phyloP scores from a whole-genome alignment of 2,113 vertebrate species.

The Salvator merianae region DNA sequence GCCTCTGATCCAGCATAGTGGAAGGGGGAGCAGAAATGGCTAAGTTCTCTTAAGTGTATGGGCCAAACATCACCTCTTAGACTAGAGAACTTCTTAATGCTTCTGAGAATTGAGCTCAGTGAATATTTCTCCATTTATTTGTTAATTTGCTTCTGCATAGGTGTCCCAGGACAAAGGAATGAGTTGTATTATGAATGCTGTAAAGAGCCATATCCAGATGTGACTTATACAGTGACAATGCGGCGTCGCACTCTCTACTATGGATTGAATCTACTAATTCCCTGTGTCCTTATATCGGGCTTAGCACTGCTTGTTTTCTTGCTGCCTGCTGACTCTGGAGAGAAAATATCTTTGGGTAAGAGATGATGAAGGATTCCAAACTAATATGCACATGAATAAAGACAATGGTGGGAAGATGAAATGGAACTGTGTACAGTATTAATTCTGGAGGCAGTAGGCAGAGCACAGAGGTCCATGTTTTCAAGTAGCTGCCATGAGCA shows the following conservation, averaged over 20 bases:
- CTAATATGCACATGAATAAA: no score
- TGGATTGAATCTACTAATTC: constrained; percentile 89
- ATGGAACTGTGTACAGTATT: neutral
- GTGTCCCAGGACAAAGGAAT: constrained; percentile 87
- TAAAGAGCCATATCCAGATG: constrained; percentile 90
- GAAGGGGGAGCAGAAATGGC: no score
- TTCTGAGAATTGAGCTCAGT: neutral
- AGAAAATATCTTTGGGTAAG: constrained; percentile 82
- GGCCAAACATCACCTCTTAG: no score
- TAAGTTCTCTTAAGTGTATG: no score
- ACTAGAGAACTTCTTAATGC: neutral
- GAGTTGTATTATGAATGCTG: constrained; percentile 91
- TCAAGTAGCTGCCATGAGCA: no score
- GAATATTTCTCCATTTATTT: neutral
- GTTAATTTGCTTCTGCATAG: constrained; percentile 54
- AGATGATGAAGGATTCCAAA: neutral
- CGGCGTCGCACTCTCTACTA: constrained; percentile 88
- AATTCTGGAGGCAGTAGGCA: no score
- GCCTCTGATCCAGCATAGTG: no score
- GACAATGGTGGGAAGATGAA: no score
- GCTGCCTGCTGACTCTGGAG: constrained; percentile 89
- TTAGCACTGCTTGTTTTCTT: constrained; percentile 89
- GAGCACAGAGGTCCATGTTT: neutral
- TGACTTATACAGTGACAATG: constrained; percentile 90
- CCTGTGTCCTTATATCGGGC: constrained; percentile 89